Base-by-base conservation (phyloP, 1,140 invertebrate species). In the Neodiprion pinetum region DNA sequence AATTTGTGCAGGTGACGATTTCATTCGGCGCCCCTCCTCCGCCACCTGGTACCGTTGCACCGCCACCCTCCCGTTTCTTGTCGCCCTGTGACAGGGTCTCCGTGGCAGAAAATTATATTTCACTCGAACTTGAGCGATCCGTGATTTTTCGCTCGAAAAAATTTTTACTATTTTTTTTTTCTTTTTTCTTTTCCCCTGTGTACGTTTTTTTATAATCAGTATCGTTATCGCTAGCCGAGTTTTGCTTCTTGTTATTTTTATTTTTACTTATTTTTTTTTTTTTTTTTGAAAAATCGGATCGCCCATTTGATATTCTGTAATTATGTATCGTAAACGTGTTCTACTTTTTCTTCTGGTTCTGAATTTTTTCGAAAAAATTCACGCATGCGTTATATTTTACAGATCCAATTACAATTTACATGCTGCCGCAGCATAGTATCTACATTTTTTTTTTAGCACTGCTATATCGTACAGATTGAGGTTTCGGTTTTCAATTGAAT, bases 1-100 rank as follows among this genome's bases (percentile, higher is more conserved):
- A 96, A 76, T 92, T 93, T 71, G 94, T 94, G 85, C 95, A 96
- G 72, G 93, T 92, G 66, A 95, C 93, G 72, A 96, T 93, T 81
- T 96, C 95, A 79, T 94, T 95, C 47, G 93, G 90, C 78, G 90
- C 92, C 76, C 81, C 83, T 72, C 79, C 80, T 67, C 76, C 73
- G 7, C 53, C 53, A 4, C 53, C 53, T 61, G 53, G 53, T 74
- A 80, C 82, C 23, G 80, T 81, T 47, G 82, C 76, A 74, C 79
- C 87, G 83, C 86, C 75, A 81, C 91, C 79, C 79, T 95, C 94
- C 75, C 93, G 90, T 86, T 95, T 95, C 90, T 95, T 95, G 86
- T 95, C 93, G 82, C 92, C 94, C 94, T 95, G 87, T 81, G 86
- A 86, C 84, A 88, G 83, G 85, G 85, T 84, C 80, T 81, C 78